Evolutionary conservation across 2,113 vertebrate species (phyloP).

Genomic region (Calcarius ornatus): DNA sequence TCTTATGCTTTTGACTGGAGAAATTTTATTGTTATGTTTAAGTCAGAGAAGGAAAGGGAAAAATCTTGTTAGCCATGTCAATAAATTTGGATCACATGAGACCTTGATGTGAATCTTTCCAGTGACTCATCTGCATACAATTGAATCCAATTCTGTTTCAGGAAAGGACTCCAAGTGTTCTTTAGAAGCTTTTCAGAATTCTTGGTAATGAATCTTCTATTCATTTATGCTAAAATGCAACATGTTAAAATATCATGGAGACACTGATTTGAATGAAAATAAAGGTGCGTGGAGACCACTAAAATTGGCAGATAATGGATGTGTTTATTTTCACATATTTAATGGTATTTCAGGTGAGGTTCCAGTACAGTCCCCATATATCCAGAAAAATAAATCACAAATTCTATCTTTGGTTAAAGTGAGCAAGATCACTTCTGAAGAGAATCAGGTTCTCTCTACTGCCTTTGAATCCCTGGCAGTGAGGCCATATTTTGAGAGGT

Average conservation of each 20-base stretch:
- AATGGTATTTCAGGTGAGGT: not conserved
- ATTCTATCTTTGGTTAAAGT: not conserved
- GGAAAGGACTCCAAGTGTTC: not conserved
- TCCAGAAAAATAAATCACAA: not conserved
- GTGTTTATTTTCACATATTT: not conserved
- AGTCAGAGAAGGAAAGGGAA: not conserved
- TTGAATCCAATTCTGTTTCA: not conserved
- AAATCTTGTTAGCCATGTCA: not conserved
- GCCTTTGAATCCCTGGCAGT: not conserved
- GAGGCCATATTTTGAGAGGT: not conserved
- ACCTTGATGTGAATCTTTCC: not conserved
- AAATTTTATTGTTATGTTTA: not conserved
- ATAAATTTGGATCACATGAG: not conserved
- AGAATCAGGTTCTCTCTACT: fast-evolving
- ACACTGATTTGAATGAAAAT: not conserved
- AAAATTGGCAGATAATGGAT: not conserved
- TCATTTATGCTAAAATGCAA: not conserved
- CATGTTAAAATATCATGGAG: not conserved
- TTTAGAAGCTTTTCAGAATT: not conserved
- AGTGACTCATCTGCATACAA: not conserved
- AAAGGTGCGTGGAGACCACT: not conserved
- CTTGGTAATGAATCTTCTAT: not conserved
- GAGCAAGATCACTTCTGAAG: not conserved
- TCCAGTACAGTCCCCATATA: not conserved
- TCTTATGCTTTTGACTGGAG: not conserved